Base-by-base conservation (phyloP, 2,113 vertebrate species). In the Paraplagusia blochii region DNA sequence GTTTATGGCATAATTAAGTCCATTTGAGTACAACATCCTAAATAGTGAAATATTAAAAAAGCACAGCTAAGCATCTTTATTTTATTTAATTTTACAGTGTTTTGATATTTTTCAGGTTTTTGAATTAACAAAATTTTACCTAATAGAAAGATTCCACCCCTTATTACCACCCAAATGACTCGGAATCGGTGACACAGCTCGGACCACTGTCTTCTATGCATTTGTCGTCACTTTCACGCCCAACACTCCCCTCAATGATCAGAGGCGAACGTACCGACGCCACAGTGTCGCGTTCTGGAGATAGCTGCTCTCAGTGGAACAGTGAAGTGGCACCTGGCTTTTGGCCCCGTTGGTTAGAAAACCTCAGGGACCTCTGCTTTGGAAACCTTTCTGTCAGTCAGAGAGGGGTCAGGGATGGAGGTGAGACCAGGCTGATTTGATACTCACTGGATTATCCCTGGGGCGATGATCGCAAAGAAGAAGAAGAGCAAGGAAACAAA, bases 251-350 rank as follows among this genome's bases (percentile, higher is more conserved):
- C 63, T 74, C 16, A 64, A 60, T 85, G 86, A 88, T 87, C 87
- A 88, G 82, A 88, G 85, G 76, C 76, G 76, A 86, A 81, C 60
- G 85, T 69, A 78, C 86, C 81, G 90, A 89, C 89, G 90, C 89
- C 90, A 89, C 77, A 62, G 79, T 86, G 91, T 91, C 90, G 89
- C 91, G 91, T 92, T 91, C 91, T 90, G 82, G 74, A 77, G 86
- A 92, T 91, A 73, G 85, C 87, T 87, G 85, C 72, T 47, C 72
- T 71, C 43, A 75, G 81, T 87, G 86, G 80, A 64, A 52, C 87
- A 89, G 81, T 88, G 88, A 90, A 87, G 79, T 87, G 85, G 83
- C 87, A 90, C 88, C 88, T 90, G 90, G 88, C 85, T 76, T 84
- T 16, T 46, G 66, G 82, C 76, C 71, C 78, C 71, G 58, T 52